Evolutionary conservation across 2,888 invertebrate genomes (phyloP), one percentile per base, ranked within the genome.

Genomic region (Synergus itoensis): DNA sequence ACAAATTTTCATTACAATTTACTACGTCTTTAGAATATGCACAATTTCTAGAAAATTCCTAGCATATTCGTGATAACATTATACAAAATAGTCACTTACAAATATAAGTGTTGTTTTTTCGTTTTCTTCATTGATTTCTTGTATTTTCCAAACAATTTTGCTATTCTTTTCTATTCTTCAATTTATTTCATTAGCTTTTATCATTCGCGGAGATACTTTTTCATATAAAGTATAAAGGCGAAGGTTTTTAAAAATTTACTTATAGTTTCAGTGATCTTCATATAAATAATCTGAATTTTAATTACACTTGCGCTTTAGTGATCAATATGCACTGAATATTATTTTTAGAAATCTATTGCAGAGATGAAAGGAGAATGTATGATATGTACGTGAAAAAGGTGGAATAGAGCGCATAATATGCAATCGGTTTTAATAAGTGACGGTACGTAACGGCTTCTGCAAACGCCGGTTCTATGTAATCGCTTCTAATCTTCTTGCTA

Each of bases 1-100:
- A 73, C 53, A 40, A 73, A 73, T 73, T 73, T 36, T 73, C n/a
- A 73, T 73, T 53, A 36, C 40, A 73, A 73, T 53, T 73, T 60
- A 21, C 60, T 28, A 60, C 11, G 12, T 21, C 28, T 21, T 60
- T 60, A 60, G 12, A 73, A 28, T 45, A 14, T 36, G 7, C 14
- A 36, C 11, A 53, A 43, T 67, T 67, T 45, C 67, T 21, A 21
- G 73, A 73, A 53, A 73, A 73, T 40, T 69, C 28, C 69, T 69
- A 8, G 28, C 21, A 48, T 67, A 41, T 48, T 64, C 40, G 5
- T 64, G 41, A 64, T 64, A 16, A 64, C 57, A n/a, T 57, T 16
- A 65, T 18, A 18, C 65, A 65, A 65, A 65, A 43, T n/a, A 40
- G 40, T 28, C 16, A 41, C 36, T 36, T 36, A 64, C 64, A 41